A percentile compares a stretch with the other conserved stretches of the same genome.
Conservation (phyloP, 2,797 vertebrate genomes). For the Hyperoplus immaculatus region DNA sequence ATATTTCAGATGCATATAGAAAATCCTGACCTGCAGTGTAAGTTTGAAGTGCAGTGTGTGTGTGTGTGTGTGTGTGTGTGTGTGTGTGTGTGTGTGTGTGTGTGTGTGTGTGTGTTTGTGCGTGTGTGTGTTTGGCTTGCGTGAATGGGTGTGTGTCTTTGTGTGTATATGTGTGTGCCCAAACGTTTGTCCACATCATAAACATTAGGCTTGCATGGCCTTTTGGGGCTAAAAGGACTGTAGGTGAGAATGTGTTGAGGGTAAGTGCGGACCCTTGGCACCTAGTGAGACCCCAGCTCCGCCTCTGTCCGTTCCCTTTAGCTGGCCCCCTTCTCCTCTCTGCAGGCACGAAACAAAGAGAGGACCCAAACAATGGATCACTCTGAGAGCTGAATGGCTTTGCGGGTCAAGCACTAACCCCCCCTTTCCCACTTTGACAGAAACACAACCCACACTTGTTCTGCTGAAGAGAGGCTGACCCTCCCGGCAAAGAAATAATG, state of each 20-base stretch:
- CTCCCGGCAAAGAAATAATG: conserved; percentile 84
- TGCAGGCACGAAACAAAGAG: conserved; percentile 85
- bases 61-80: conserved; percentile 22
- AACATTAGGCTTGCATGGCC: conserved; percentile 48
- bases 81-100: conserved; percentile 5
- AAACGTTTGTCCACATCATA: conserved; percentile 42
- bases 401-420: conserved; percentile 86
- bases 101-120: neutral
- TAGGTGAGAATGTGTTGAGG: conserved; percentile 74
- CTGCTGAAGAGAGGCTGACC: conserved; percentile 86
- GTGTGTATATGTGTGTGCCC: conserved; percentile 12
- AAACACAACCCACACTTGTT: conserved; percentile 88
- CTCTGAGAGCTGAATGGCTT: conserved; percentile 86
- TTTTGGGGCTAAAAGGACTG: conserved; percentile 61
- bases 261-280: conserved; percentile 75
- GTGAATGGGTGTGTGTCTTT: neutral
- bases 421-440: conserved; percentile 80
- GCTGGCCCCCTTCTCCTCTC: conserved; percentile 76
- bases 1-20: conserved; percentile 34
- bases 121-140: neutral
- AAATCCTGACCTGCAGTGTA: conserved; percentile 23
- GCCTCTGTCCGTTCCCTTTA: conserved; percentile 75
- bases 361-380: conserved; percentile 86
- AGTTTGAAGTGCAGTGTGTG: conserved; percentile 11
- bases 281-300: conserved; percentile 65